Percentiles rank a stretch among this genome's conserved stretches.
Evolutionary conservation across 2,113 vertebrate genomes (phyloP).

Genomic region (Alaudala cheleensis): DNA sequence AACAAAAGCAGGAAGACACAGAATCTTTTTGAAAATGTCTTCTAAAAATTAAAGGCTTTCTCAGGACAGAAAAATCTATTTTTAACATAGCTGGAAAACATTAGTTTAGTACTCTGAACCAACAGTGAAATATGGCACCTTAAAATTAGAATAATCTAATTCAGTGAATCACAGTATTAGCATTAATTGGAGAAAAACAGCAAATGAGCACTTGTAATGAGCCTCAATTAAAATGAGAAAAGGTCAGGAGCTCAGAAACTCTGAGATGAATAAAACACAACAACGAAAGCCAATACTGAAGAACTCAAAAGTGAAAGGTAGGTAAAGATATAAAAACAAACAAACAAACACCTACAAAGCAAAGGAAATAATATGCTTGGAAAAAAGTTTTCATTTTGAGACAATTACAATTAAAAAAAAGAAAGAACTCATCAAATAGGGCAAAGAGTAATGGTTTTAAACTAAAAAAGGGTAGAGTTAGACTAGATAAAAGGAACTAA

Average conservation of each 20-base stretch:
- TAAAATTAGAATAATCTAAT: not conserved
- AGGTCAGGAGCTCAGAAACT: not conserved
- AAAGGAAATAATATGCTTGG: not conserved
- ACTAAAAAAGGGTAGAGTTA: not conserved
- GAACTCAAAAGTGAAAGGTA: not conserved
- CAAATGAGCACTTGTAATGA: not conserved
- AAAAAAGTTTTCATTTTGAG: not conserved
- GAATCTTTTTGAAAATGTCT: accelerated
- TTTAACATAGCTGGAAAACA: not conserved
- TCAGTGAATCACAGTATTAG: not conserved
- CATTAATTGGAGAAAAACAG: not conserved
- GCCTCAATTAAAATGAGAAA: not conserved
- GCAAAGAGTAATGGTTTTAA: not conserved
- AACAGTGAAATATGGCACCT: not conserved
- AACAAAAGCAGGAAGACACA: not conserved
- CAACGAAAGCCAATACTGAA: not conserved
- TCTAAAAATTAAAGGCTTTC: not conserved
- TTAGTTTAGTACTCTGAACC: not conserved
- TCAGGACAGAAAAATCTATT: not conserved
- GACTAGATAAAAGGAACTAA: not conserved
- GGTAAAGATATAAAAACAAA: not conserved
- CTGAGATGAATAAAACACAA: not conserved
- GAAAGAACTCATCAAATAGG: not conserved
- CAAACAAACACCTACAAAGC: not conserved
- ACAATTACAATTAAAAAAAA: not conserved